Base-by-base conservation (phyloP, 2,888 invertebrate genomes). In the Perithous albicinctus region DNA sequence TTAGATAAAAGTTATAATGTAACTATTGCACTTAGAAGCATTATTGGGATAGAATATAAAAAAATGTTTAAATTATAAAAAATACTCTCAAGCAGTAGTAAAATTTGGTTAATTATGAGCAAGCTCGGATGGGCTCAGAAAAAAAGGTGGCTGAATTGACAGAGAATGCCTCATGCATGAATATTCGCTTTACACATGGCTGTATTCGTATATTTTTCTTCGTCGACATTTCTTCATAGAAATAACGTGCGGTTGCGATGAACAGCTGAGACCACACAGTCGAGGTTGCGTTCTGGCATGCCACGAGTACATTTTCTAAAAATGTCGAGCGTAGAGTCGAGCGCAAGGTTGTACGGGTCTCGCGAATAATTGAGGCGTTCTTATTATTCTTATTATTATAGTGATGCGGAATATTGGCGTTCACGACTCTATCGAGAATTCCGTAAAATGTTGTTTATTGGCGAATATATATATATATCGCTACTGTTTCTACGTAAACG, bases 321-420 rank as follows among this genome's bases (percentile, higher is more conserved):
- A 26, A 54, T 23, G 15, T 23, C 38, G 18, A 10, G 38, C 15
- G 12, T 43, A 54, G 41, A 41, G 5, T 56, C 56, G 54, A 23
- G 67, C 15, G 41, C 26, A n/a, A 59, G 18, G 23, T 29, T 6
- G 59, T 67, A 46, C 64, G 41, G 66, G 59, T 32, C 46, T 78
- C 8, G 10, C 66, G 5, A 29, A 29, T 5, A 29, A 5, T 29
- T 29, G 29, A 29, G 2, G 29, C 29, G 5, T 29, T 29, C 2
- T 29, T 29, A 29, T 29, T 29, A 29, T 29, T 29, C 59, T 73
- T 61, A 59, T 76, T 59, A 48, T 48, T 59, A 63, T 32, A 43
- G 20, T 3, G 10, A 61, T 35, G n/a, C n/a, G n/a, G n/a, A n/a
- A n/a, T n/a, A n/a, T n/a, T n/a, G 32, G 10, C 38, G 38, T 32